Evolutionary conservation across 2,797 vertebrate species (phyloP), one percentile per base, ranked within the genome.

Genomic region (Alauda arvensis): DNA sequence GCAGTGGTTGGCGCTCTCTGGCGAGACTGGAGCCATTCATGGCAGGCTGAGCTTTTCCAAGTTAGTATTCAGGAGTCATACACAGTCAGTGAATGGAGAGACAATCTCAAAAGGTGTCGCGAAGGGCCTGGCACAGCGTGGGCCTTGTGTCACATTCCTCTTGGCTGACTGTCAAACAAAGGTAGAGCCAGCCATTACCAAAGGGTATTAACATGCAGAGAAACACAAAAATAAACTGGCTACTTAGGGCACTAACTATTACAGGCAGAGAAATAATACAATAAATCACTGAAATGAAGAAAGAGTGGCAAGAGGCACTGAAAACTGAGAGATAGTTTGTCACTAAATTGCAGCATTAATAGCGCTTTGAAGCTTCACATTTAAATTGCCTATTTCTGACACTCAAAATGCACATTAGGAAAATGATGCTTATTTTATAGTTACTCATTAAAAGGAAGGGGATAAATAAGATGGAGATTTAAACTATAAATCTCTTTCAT

Each of bases 391-490:
- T 96, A 85, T 95, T 96, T 96, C 93, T 96, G 94, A 95, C 85
- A 93, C 90, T 95, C 93, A 91, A 95, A 96, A 96, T 91, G 94
- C 94, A 91, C 92, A 97, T 96, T 95, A 96, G 86, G 94, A 96
- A 96, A 96, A 96, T 94, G 66, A 97, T 96, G 92, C 93, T 95
- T 96, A 94, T 96, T 97, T 97, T 94, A 95, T 93, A 91, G 92
- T 87, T 94, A 92, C 94, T 97, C 85, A 65, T 97, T 97, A 97
- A 94, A 89, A 82, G 69, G 87, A 94, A 96, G 80, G 88, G 91
- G 93, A 95, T 92, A 97, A 96, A 96, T 91, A 95, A 93, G 88
- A 96, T 85, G 84, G 89, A 81, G 34, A 89, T 95, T 96, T 85
- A 91, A 95, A 89, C 75, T 55, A 93, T 93, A 93, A 95, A 92